Conservation (phyloP, 2,888 invertebrate genomes). For the Trachelus iudaicus region DNA sequence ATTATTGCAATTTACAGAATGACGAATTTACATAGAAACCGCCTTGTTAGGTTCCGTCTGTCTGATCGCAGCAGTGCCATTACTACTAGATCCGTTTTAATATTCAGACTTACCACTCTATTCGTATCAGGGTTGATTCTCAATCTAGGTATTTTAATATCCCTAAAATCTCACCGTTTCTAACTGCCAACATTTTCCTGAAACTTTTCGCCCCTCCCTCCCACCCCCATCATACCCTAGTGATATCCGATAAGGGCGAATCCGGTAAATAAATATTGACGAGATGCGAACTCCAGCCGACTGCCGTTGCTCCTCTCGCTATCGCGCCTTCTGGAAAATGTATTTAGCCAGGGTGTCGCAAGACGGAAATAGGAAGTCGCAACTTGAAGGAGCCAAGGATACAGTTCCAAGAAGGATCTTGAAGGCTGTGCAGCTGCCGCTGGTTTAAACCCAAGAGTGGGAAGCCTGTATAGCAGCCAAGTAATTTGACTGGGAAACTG, state of each 20-base stretch:
- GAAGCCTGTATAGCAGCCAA: slow-evolving; percentile 36
- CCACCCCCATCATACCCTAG: not conserved
- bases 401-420: not conserved
- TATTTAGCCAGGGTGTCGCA: slow-evolving; percentile 16
- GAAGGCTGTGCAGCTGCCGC: not conserved
- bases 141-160: not conserved
- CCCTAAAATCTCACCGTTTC: not conserved
- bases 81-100: not conserved
- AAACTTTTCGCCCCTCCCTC: not conserved
- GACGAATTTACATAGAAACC: too few relatives aligned
- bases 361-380: not conserved
- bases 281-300: not conserved
- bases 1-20: not conserved
- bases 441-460: slow-evolving; percentile 12
- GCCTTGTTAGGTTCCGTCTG: not conserved
- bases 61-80: not conserved
- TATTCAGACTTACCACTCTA: not conserved
- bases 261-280: slow-evolving; percentile 38
- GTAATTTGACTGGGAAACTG: slow-evolving; percentile 49
- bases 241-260: not conserved
- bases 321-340: slow-evolving; percentile 16
- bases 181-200: not conserved
- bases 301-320: not conserved
- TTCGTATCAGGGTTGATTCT: not conserved
- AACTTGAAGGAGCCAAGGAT: not conserved